A percentile compares a stretch with the other conserved stretches of the same genome.
Evolutionary conservation across 2,888 invertebrate species (phyloP).

Genomic region (Microchrysa polita): DNA sequence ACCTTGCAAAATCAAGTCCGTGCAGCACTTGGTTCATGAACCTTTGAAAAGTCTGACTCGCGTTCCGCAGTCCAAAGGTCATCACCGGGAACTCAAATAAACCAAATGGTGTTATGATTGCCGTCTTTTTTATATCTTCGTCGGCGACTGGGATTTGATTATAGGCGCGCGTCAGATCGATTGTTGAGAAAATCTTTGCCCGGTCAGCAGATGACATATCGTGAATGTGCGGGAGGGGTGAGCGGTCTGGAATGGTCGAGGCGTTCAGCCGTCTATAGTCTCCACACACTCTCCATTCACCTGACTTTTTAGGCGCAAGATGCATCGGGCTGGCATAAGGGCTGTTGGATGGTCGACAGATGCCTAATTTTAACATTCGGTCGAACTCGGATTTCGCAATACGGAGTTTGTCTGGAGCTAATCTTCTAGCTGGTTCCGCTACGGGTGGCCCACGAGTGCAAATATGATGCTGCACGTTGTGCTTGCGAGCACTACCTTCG

Average conservation of each 20-base stretch:
- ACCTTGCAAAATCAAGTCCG: neutral
- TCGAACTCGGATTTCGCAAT: conserved; percentile 7
- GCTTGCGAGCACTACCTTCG: neutral
- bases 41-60: neutral
- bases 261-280: conserved; percentile 23
- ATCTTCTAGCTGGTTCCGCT: neutral
- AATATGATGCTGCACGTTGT: conserved; percentile 14
- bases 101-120: neutral
- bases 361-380: neutral
- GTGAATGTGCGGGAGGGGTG: neutral
- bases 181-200: neutral
- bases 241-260: neutral
- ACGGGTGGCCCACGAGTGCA: conserved; percentile 20
- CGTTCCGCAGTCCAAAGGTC: neutral
- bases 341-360: neutral
- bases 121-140: neutral
- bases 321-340: neutral
- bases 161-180: neutral
- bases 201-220: neutral
- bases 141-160: neutral
- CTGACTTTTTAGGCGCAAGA: neutral
- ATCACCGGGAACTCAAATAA: neutral
- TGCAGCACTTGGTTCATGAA: neutral
- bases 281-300: neutral
- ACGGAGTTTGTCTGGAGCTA: conserved; percentile 8